Base-by-base conservation (phyloP, 2,113 vertebrate genomes). In the Zapornia atra region DNA sequence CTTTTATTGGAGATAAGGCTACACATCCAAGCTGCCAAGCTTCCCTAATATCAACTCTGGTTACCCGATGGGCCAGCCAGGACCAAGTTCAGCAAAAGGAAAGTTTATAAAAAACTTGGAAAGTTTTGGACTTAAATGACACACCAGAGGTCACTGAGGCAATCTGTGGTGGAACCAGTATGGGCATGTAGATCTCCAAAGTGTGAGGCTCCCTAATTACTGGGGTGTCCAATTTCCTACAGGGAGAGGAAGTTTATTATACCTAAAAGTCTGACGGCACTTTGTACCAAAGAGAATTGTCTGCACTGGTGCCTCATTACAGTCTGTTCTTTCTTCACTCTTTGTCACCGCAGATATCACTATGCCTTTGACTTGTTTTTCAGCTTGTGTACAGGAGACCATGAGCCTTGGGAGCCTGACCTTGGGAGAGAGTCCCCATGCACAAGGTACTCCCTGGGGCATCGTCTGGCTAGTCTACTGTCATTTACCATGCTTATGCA, bases 41-140 rank as follows among this genome's bases (percentile, higher is more conserved):
- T 93, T 89, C 61, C 61, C 82, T 79, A 91, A 82, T 92, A 95
- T 20, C 70, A 40, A 12, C 84, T 75, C 10, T 81, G 72, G 91
- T 95, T 96, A 84, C 77, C 77, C 91, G 69, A 76, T 70, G 38
- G 57, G 50, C 57, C 57, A 82, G 93, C 75, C 90, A 95, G 69
- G 86, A 85, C 66, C 76, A 66, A 91, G 93, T 70, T 96, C 93
- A 91, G 24, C 3, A 6, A 94, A 90, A 87, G 86, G 77, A 44
- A 92, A 79, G 21, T 15, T 3, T 85, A 77, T 90, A 68, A 92
- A 94, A 91, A 86, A 19, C 22, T 20, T 22, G 28, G 22, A 93
- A 61, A 10, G 4, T 75, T 90, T 90, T 63, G 71, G 51, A 80
- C 82, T 94, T 57, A 73, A 82, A 76, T 82, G 57, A 92, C 80